Evolutionary conservation across 1,140 invertebrate genomes (phyloP), one percentile per base, ranked within the genome.

Genomic region (Probaryconus sp.): DNA sequence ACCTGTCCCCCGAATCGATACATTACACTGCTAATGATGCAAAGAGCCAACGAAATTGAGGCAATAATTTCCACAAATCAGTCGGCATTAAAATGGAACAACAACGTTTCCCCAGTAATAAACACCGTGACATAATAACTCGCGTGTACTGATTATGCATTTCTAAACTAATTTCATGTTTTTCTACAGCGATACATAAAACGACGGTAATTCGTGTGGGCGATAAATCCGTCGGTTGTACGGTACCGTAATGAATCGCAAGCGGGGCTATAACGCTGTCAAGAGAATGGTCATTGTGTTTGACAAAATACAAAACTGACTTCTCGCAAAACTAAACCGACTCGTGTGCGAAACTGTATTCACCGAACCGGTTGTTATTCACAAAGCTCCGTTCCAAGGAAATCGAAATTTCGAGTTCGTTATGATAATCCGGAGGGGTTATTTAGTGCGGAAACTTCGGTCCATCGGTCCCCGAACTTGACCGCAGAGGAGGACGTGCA

Each of bases 401-500:
- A 74, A 63, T 67, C 40, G 47, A 55, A 73, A 67, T 74, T 55
- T 48, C 40, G 14, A 37, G 16, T 63, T 63, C 53, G 55, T 55
- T 60, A 73, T 61, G 55, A 65, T 65, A 65, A 72, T 64, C 53
- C n/a, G n/a, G 11, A 31, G 11, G 0, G 14, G 10, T 51, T 51
- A 38, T 51, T 24, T 26, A 37, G 5, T 37, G 31, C n/a, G 9
- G 48, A 20, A 51, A 37, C 17, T 51, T 51, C 33, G 31, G 31
- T 51, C 48, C 24, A 51, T 51, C 14, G 48, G 31, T 18, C 21
- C 21, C 28, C 21, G 26, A 33, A 64, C 51, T 64, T 72, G 65
- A 77, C 70, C 69, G 53, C 42, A 63, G 33, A 30, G 71, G 24
- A 26, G 2, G 14, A 20, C 71, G 74, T 80, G 78, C 65, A 81